Percentiles rank a stretch among this genome's conserved stretches.
Conservation (phyloP, 2,888 invertebrate species). For the Scrobipalpa atriplicella region DNA sequence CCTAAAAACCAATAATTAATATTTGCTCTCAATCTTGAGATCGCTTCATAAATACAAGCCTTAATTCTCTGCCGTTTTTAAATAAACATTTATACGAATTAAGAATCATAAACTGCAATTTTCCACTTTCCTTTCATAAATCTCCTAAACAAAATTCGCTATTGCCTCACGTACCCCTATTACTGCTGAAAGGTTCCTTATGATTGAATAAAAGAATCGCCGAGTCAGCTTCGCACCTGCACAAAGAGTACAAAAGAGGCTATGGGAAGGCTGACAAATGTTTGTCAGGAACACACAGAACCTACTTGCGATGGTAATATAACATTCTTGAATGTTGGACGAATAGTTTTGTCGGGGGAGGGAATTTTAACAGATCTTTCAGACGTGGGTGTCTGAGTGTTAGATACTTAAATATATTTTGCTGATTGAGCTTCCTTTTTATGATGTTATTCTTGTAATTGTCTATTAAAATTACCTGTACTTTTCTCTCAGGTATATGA, state of each 20-base stretch:
- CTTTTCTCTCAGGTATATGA: too few species aligned
- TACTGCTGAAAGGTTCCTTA: conserved; percentile 23
- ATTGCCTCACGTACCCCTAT: conserved; percentile 3
- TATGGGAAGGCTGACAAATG: conserved; percentile 36
- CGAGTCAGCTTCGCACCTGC: conserved; percentile 32
- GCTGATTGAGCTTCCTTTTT: too few species aligned
- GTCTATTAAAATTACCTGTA: too few species aligned
- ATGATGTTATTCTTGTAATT: too few species aligned
- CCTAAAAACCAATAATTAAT: too few species aligned
- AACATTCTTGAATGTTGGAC: background rate
- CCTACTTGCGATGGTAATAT: conserved; percentile 7
- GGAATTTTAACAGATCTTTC: background rate
- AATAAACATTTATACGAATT: too few species aligned
- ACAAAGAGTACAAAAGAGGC: conserved; percentile 30
- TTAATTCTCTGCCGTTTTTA: too few species aligned
- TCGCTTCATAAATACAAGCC: too few species aligned
- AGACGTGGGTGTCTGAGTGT: background rate
- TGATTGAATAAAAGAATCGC: conserved; percentile 33
- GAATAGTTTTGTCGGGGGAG: conserved; percentile 11
- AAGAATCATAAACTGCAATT: too few species aligned
- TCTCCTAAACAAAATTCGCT: conserved; percentile 10
- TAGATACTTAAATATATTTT: too few species aligned
- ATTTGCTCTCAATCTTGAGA: too few species aligned
- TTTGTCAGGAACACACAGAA: conserved; percentile 29
- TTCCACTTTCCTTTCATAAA: conserved; percentile 1